Evolutionary conservation across 2,113 vertebrate species (phyloP), one percentile per base, ranked within the genome.

Genomic region (Rattus norvegicus): DNA sequence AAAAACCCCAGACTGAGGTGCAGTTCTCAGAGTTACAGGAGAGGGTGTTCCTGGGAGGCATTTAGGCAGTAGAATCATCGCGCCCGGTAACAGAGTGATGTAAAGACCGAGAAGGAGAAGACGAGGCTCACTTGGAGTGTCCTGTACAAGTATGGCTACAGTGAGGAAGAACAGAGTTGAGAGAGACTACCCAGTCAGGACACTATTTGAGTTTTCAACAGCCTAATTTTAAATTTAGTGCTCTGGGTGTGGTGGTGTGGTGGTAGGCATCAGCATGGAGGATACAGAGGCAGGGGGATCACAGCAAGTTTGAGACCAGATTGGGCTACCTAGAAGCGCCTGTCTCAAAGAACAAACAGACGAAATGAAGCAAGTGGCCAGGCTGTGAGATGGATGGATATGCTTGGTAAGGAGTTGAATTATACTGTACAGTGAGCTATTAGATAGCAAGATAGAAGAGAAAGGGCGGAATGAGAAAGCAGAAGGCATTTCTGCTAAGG

Each of bases 1-100:
- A 0, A 6, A 1, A 12, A 79, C 67, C 0, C 19, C 5, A 5
- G 30, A 19, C 1, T 43, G 3, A 56, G 0, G 30, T 0, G 9
- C 8, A 1, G 1, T 24, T 67, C 19, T 87, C 88, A 22, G 20
- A 30, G 63, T 8, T n/a, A 61, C 13, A 24, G 8, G 7, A 28
- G 47, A 72, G 0, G 0, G 11, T 7, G 24, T 22, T 22, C 28
- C 49, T 5, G 24, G 86, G 36, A 52, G 36, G 24, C 5, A 9
- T 16, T 22, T 47, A 20, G 47, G 39, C 52, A 9, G 49, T 1
- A 10, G 30, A 87, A n/a, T 47, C 70, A 43, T 1, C 12, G 39
- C 4, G 2, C 61, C 26, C 20, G 39, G 28, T 5, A 28, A 33
- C 83, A 12, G 1, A 20, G n/a, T 85, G n/a, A 52, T 14, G 8